Evolutionary conservation across 2,113 vertebrate genomes (phyloP).

Genomic region (Craseonycteris thonglongyai): DNA sequence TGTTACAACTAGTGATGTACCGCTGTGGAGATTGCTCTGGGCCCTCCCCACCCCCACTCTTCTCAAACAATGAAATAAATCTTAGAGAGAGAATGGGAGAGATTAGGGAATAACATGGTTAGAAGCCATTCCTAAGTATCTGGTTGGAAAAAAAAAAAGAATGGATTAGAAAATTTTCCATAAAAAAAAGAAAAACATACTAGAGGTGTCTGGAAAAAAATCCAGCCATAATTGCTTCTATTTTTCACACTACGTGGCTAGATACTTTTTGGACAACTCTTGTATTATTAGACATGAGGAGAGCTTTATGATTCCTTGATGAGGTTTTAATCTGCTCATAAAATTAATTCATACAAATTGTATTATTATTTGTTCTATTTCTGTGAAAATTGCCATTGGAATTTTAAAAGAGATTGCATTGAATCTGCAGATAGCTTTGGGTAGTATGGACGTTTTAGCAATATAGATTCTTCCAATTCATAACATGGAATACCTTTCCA

Average conservation of each 20-base stretch:
- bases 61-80: too few relatives aligned
- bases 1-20: too few relatives aligned
- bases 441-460: not conserved
- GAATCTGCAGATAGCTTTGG: not conserved
- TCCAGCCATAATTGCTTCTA: too few relatives aligned
- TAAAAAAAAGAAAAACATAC: too few relatives aligned
- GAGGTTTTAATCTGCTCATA: not conserved
- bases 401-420: not conserved
- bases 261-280: too few relatives aligned
- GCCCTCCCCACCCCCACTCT: too few relatives aligned
- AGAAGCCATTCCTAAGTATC: not conserved
- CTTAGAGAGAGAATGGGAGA: too few relatives aligned
- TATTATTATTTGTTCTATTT: not conserved
- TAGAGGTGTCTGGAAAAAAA: too few relatives aligned
- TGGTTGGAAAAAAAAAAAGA: not conserved
- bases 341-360: not conserved
- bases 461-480: not conserved
- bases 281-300: not conserved
- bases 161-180: not conserved
- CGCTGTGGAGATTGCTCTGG: too few relatives aligned
- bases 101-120: accelerated
- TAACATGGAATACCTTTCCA: not conserved
- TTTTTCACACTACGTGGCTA: too few relatives aligned
- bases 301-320: not conserved
- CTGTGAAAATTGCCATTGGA: not conserved